Evolutionary conservation across 2,888 invertebrate genomes (phyloP), one percentile per base, ranked within the genome.

Genomic region (Philonicus albiceps): DNA sequence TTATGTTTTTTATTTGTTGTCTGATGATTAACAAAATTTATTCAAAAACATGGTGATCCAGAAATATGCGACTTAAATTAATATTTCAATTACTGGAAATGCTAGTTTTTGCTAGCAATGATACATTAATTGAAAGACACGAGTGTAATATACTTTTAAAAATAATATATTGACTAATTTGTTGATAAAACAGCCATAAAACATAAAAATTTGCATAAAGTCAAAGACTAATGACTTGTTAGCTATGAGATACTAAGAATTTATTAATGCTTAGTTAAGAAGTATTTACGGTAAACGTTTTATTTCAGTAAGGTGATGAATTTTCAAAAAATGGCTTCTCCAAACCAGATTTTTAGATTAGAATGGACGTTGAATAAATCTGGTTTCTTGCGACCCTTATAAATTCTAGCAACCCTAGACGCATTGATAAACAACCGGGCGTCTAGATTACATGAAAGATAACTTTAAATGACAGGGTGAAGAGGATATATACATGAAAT

Each of bases 401-500:
- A 49, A n/a, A 13, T 53, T n/a, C 27, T 22, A 7, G 11, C 27
- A n/a, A 53, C 53, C 19, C 53, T 37, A 55, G 64, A 22, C n/a
- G 55, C 19, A 64, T 30, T 83, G 64, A 11, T 43, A 34, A 34
- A 64, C 64, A 34, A 13, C 22, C 11, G 37, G 81, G 73, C 49
- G 74, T 85, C 53, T 85, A 85, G 85, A 85, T 85, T 85, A 85
- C 85, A 85, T 53, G 27, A 72, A 22, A 85, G 85, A 85, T 85
- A 85, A 75, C 30, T 75, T n/a, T 19, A 85, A 85, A 85, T 85
- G 75, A 85, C 74, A 85, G 81, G 34, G 64, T 64, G 64, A 55
- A 83, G 81, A 83, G 81, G 81, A 64, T 81, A 81, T 43, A 5
- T 43, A 78, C 13, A 83, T 83, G 64, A 83, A 80, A 83, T 83